A percentile compares a stretch with the other conserved stretches of the same genome.
phyloP scores from a whole-genome alignment of 2,797 vertebrate genomes.

The Staurois parvus region DNA sequence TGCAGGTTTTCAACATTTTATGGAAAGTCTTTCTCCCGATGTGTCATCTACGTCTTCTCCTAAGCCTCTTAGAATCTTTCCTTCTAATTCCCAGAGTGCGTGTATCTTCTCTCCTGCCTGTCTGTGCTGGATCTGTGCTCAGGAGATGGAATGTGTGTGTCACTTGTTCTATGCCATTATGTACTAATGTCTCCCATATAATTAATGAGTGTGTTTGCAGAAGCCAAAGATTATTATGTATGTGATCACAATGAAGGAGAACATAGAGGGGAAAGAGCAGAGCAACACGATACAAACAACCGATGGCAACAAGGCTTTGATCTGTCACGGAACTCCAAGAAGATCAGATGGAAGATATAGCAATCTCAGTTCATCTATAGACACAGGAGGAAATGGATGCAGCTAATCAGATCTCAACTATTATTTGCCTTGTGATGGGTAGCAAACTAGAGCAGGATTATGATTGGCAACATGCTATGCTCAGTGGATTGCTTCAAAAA shows the following conservation, averaged over 20 bases:
- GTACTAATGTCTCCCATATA: neutral
- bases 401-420: neutral
- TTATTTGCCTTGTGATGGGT: neutral
- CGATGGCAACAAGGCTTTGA: neutral
- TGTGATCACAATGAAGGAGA: neutral
- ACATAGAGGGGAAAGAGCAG: neutral
- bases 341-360: neutral
- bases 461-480: neutral
- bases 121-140: neutral
- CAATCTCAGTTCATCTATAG: no score
- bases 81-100: neutral
- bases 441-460: neutral
- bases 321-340: neutral
- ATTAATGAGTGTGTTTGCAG: neutral
- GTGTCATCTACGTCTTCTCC: neutral
- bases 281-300: neutral
- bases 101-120: neutral
- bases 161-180: neutral
- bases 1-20: neutral
- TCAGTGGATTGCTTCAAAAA: no score
- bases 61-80: neutral
- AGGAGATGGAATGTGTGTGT: neutral
- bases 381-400: neutral
- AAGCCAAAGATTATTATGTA: neutral
- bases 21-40: neutral